These are phyloP conservation scores for Petrolisthes cinctipes DNA, from an alignment of 2,888 invertebrate species.

Conservation along the genomic window DNA sequence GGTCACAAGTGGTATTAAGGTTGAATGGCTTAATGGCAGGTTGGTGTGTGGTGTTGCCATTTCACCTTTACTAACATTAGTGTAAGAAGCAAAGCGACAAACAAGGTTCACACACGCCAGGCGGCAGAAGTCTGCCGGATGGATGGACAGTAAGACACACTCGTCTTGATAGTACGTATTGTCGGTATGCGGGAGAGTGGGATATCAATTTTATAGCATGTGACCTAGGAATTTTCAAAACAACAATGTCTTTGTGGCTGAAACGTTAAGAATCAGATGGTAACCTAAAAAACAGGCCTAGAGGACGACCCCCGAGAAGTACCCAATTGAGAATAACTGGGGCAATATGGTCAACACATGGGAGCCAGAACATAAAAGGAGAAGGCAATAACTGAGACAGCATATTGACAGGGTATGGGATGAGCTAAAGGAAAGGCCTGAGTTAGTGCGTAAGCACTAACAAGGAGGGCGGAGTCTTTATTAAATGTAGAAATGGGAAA, in stretches of 20 bases:
- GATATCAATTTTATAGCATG: background rate
- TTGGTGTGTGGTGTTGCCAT: background rate
- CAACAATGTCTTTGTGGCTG: background rate
- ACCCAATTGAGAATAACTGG: too few relatives aligned
- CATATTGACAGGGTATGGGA: too few relatives aligned
- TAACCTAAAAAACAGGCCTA: too few relatives aligned
- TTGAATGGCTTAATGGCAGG: background rate
- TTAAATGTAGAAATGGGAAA: too few relatives aligned
- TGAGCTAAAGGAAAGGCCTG: too few relatives aligned
- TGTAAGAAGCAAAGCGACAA: background rate
- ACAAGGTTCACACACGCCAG: background rate
- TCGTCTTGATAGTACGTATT: background rate
- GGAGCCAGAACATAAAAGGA: too few relatives aligned
- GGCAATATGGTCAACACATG: too few relatives aligned
- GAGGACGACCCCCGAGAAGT: background rate
- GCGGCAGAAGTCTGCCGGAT: background rate
- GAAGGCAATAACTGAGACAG: too few relatives aligned
- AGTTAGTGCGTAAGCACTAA: too few relatives aligned
- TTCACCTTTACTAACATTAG: background rate
- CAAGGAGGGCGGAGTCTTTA: too few relatives aligned
- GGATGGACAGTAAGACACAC: background rate
- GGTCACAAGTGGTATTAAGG: background rate
- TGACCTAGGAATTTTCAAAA: background rate
- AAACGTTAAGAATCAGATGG: background rate
- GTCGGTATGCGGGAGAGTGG: background rate